Base-by-base conservation (phyloP, 2,113 vertebrate species). In the Dunckerocampus dactyliophorus region DNA sequence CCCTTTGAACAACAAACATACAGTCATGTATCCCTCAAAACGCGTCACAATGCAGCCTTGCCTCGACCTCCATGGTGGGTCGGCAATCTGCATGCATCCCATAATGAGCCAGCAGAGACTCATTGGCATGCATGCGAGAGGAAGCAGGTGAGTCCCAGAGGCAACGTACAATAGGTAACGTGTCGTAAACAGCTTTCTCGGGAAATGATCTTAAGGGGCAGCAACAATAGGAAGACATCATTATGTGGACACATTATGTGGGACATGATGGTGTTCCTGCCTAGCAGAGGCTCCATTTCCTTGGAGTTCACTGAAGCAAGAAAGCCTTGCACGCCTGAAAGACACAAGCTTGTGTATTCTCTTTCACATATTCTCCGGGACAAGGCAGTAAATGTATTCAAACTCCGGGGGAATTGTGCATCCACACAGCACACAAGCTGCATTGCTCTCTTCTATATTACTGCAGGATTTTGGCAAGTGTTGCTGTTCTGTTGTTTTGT, bases 101-200 rank as follows among this genome's bases (percentile, higher is more conserved):
- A 43, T 43, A 43, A 43, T 14, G 39, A 43, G 12, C 12, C 12
- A 43, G n/a, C n/a, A 56, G 34, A 56, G 54, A 37, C 13, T 56
- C 54, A 56, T 56, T n/a, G 19, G n/a, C 19, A 56, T 56, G 54
- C 54, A 21, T 3, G n/a, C 5, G 12, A 56, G 54, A 20, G 42
- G 34, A 56, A 42, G 17, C 54, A 16, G 54, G 54, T 42, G 54
- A 20, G 19, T 56, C 37, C 54, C 54, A 56, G 6, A 42, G 54
- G 54, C 37, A 6, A 20, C n/a, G 12, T 42, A 21, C 37, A 21
- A 21, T 42, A 13, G 12, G 19, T 19, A 21, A 42, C 6, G 13
- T 11, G 19, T 14, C 7, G 13, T 37, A 42, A 21, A 42, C 37
- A 2, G n/a, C 37, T 42, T 56, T 39, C 53, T 20, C 20, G 34